Base-by-base conservation (phyloP, 1,140 invertebrate species). In the Lycorma delicatula region DNA sequence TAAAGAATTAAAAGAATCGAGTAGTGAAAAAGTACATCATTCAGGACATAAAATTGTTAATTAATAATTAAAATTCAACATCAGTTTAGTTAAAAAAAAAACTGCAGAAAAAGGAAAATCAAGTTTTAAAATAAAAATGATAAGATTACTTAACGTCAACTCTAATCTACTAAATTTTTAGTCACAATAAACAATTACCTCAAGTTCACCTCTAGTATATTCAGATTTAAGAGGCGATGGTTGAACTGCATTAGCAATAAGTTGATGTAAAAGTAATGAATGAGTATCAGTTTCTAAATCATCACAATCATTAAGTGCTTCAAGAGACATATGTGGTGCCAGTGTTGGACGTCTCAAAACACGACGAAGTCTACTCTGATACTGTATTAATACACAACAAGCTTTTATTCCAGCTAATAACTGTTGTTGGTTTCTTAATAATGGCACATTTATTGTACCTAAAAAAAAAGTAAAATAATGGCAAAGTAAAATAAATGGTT, bases 211-310 rank as follows among this genome's bases (percentile, higher is more conserved):
- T 49, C 86, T 77, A 6, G 79, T 80, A 68, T 93, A 95, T 27
- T 86, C 83, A 0, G 91, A 85, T 67, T 93, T 93, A 1, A 97
- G 72, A 0, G 92, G 90, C 54, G 91, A 92, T 0, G 93, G 91
- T 60, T 92, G 89, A 0, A 86, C 93, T 1, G 90, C 87, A 62
- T 88, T 79, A 18, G 79, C 69, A 38, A 93, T 72, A 11, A 95
- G 67, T 46, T 86, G 83, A 58, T 91, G 86, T 5, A 92, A 67
- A 4, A 89, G 68, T 0, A 80, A 74, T 72, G 74, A 64, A 70
- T 60, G 60, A 72, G 74, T 64, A 12, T 77, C 75, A 0, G 67
- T 59, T 29, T 72, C 55, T 6, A 57, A 9, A 25, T 57, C 56
- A 65, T 74, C 60, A 23, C 74, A 75, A 48, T 77, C 75, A 48